A percentile compares a stretch with the other conserved stretches of the same genome.
Conservation (phyloP, 2,797 vertebrate species). For the Anguilla obscura region DNA sequence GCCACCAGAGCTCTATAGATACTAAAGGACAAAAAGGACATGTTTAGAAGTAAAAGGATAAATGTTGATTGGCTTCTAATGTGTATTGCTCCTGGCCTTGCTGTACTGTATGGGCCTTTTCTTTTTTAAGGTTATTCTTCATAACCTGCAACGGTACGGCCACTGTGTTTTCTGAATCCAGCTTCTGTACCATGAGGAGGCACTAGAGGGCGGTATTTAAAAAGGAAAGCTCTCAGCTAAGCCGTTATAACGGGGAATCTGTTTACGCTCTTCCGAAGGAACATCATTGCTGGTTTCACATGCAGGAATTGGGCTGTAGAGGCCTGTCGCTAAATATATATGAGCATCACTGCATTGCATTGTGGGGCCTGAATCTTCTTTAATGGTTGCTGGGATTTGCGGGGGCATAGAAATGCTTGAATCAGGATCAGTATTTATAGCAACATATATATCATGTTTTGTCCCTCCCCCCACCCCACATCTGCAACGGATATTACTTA, state of each 20-base stretch:
- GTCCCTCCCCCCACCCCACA: no score
- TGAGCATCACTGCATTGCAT: neutral
- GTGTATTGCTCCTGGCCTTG: neutral
- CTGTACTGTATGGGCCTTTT: neutral
- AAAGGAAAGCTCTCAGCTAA: constrained; percentile 19
- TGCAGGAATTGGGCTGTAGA: neutral
- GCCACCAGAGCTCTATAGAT: neutral
- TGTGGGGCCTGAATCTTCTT: neutral
- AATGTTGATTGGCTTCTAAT: neutral
- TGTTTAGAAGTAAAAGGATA: neutral
- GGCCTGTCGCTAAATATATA: neutral
- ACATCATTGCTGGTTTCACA: neutral
- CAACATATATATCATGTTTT: no score
- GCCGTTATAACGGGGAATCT: neutral
- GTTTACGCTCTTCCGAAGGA: neutral
- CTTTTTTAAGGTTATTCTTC: neutral
- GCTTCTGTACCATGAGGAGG: constrained; percentile 69
- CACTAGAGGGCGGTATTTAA: constrained; percentile 59
- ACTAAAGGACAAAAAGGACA: neutral
- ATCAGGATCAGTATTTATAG: no score
- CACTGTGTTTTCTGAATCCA: neutral
- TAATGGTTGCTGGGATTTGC: neutral
- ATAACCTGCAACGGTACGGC: neutral
- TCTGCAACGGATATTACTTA: neutral
- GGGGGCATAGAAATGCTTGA: no score